phyloP scores from a whole-genome alignment of 2,888 invertebrate species.

The Drosophila kambysellisi region DNA sequence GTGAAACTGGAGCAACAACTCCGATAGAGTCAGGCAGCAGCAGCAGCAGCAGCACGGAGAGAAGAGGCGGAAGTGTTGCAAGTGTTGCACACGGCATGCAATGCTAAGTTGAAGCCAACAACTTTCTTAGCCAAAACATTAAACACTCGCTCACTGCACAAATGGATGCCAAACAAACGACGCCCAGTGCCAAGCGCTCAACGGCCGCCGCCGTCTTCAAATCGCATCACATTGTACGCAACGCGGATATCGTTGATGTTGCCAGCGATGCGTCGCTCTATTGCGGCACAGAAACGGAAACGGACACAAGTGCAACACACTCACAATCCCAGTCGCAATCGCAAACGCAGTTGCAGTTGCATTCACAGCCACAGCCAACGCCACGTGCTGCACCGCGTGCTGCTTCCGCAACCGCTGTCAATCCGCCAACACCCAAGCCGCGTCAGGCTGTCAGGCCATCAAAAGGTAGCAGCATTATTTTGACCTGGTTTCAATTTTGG shows the following conservation, averaged over 20 bases:
- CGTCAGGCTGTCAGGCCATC: conserved; percentile 80
- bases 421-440: conserved; percentile 84
- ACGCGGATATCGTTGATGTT: conserved; percentile 83
- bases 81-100: conserved; percentile 18
- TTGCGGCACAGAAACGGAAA: conserved; percentile 73
- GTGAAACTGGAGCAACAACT: conserved; percentile 57
- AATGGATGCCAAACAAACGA: conserved; percentile 74
- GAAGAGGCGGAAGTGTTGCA: conserved; percentile 2
- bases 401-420: conserved; percentile 37
- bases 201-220: conserved; percentile 71
- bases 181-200: conserved; percentile 64
- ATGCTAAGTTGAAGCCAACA: conserved; percentile 42
- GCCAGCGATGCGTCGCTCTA: conserved; percentile 84
- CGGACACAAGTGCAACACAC: conserved; percentile 28
- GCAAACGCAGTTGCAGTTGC: conserved; percentile 14
- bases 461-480: conserved; percentile 59
- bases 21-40: conserved; percentile 6
- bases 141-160: conserved; percentile 30
- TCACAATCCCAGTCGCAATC: conserved; percentile 19
- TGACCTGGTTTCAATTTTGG: conserved; percentile 64
- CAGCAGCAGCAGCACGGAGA: background rate
- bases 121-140: conserved; percentile 43
- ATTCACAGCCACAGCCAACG: conserved; percentile 73
- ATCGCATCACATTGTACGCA: conserved; percentile 71
- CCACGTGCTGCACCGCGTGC: conserved; percentile 84